These are phyloP conservation scores for Xerus inauris DNA, from an alignment of 2,113 vertebrate species.

Conservation along the genomic window DNA sequence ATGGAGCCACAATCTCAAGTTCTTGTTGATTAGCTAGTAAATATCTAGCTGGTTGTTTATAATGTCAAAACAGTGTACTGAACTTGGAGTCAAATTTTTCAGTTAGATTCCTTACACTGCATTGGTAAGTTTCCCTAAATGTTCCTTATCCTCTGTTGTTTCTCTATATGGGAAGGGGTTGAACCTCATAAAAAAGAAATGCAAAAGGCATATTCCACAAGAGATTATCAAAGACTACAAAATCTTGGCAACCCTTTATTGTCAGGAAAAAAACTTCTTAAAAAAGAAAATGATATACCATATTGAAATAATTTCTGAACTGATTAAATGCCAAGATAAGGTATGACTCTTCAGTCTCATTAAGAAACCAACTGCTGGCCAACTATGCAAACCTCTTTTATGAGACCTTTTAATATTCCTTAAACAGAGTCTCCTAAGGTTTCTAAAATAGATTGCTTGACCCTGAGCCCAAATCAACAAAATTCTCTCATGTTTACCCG, in stretches of 20 bases:
- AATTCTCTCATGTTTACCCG: not conserved
- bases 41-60: not conserved
- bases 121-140: not conserved
- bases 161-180: not conserved
- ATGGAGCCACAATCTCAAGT: not conserved
- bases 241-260: not conserved
- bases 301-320: slow-evolving; percentile 56
- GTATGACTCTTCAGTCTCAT: not conserved
- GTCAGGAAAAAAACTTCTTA: not conserved
- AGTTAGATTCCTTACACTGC: not conserved
- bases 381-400: slow-evolving; percentile 37
- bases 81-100: not conserved
- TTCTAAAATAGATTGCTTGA: slow-evolving; percentile 49
- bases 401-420: slow-evolving; percentile 28
- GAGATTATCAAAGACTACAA: not conserved
- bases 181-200: slow-evolving; percentile 17
- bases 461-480: slow-evolving; percentile 49
- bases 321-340: slow-evolving; percentile 64
- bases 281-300: slow-evolving; percentile 35
- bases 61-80: not conserved
- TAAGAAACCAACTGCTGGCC: slow-evolving; percentile 2
- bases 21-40: not conserved
- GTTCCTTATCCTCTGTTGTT: not conserved
- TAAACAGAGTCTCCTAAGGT: slow-evolving; percentile 10
- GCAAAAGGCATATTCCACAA: not conserved